phyloP scores from a whole-genome alignment of 2,888 invertebrate genomes.

The Ctenicera cuprea region DNA sequence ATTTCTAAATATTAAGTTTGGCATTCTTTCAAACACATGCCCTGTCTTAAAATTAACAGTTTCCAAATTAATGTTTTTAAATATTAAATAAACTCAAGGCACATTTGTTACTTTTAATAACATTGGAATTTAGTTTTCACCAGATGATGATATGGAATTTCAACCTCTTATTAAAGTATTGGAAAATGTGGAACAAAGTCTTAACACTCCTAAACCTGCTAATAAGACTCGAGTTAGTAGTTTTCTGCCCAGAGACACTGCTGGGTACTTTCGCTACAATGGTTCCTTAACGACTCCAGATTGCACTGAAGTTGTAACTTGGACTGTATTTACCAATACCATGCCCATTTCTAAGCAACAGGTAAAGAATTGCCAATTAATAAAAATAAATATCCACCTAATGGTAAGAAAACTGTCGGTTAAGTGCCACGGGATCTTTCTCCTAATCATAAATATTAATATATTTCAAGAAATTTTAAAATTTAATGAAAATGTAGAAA shows the following conservation, averaged over 20 bases:
- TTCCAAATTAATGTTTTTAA: no score
- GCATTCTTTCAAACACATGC: not conserved
- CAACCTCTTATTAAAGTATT: conserved; percentile 64
- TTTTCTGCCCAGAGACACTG: conserved; percentile 76
- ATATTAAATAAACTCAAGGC: no score
- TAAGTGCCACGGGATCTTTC: no score
- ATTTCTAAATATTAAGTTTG: not conserved
- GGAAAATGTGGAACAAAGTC: conserved; percentile 60
- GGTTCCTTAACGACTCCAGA: conserved; percentile 86
- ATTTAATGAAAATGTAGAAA: no score
- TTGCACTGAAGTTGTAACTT: conserved; percentile 84
- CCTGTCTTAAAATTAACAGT: no score
- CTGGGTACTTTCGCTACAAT: conserved; percentile 75
- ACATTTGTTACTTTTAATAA: not conserved
- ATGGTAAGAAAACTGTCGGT: no score
- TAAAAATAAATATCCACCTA: no score
- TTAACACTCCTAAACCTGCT: conserved; percentile 40
- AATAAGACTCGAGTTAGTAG: conserved; percentile 62
- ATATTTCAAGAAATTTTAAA: no score
- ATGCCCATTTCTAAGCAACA: conserved; percentile 74
- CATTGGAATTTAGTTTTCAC: conserved; percentile 61
- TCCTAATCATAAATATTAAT: no score
- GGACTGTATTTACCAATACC: conserved; percentile 79
- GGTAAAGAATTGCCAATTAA: conserved; percentile 62
- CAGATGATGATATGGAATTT: conserved; percentile 68